Evolutionary conservation across 1,140 invertebrate genomes (phyloP).

Genomic region (Ephestia elutella): DNA sequence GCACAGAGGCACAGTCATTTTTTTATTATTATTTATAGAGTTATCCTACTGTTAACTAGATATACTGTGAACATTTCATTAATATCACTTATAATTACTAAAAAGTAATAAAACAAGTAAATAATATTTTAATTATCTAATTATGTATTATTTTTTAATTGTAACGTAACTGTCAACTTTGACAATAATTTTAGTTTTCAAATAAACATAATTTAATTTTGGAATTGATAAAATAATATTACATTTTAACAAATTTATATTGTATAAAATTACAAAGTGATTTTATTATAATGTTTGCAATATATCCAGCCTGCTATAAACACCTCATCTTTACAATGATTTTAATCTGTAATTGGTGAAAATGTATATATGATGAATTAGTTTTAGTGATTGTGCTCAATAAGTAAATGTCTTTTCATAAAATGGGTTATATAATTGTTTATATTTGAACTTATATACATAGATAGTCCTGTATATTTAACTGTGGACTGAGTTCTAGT

Average conservation of each 20-base stretch:
- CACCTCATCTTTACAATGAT: slow-evolving; percentile 53
- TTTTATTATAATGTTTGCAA: slow-evolving; percentile 10
- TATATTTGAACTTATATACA: no score
- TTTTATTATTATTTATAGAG: slow-evolving; percentile 11
- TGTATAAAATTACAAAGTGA: no score
- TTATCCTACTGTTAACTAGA: slow-evolving; percentile 1
- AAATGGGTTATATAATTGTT: not conserved
- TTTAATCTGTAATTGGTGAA: slow-evolving; percentile 25
- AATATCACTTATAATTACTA: not conserved
- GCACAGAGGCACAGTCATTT: slow-evolving; percentile 63
- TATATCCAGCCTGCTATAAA: slow-evolving; percentile 14
- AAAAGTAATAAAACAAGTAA: not conserved
- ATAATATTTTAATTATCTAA: not conserved
- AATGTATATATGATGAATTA: slow-evolving; percentile 9
- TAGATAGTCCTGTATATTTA: no score
- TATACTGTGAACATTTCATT: not conserved
- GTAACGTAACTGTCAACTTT: no score
- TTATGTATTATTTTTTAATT: no score
- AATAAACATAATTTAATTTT: no score
- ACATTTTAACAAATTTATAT: no score
- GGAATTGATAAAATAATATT: no score
- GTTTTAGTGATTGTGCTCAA: not conserved
- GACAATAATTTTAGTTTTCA: no score
- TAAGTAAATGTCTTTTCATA: slow-evolving; percentile 1
- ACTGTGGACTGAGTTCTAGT: no score